Evolutionary conservation across 2,888 invertebrate genomes (phyloP).

Genomic region (Callosobruchus maculatus): DNA sequence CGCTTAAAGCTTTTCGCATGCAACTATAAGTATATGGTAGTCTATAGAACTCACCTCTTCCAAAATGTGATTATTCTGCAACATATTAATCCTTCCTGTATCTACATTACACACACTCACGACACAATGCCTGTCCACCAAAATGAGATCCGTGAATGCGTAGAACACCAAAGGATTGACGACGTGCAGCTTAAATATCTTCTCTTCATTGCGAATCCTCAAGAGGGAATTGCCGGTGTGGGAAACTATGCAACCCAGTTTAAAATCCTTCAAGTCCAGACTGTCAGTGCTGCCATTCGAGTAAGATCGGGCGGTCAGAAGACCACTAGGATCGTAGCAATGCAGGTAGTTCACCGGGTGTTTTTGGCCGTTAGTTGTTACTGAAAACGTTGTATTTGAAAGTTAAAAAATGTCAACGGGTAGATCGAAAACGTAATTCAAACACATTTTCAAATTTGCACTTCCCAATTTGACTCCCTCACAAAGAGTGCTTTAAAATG

Average conservation of each 20-base stretch:
- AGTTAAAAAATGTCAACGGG: background rate
- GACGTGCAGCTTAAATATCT: constrained; percentile 6
- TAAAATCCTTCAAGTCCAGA: constrained; percentile 11
- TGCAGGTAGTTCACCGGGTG: constrained; percentile 27
- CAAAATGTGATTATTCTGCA: constrained; percentile 7
- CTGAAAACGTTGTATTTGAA: background rate
- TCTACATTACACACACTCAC: constrained; percentile 17
- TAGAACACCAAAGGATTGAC: constrained; percentile 14
- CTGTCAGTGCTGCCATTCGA: constrained; percentile 17
- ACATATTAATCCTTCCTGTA: constrained; percentile 2
- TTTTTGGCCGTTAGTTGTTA: background rate
- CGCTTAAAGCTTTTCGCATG: too few species aligned
- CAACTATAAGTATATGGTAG: too few species aligned
- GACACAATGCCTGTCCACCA: constrained; percentile 13
- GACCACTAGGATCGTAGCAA: constrained; percentile 23
- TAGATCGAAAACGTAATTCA: background rate
- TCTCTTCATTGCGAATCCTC: constrained; percentile 11
- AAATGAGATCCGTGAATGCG: constrained; percentile 8
- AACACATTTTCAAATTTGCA: too few species aligned
- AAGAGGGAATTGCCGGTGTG: constrained; percentile 8
- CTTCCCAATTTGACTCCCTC: too few species aligned
- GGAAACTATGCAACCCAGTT: constrained; percentile 10
- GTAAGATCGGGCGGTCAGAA: constrained; percentile 3
- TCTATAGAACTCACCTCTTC: constrained; percentile 7
- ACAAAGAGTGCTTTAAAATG: too few species aligned